phyloP scores from a whole-genome alignment of 2,888 invertebrate genomes.

The Zaprionus lineosus region DNA sequence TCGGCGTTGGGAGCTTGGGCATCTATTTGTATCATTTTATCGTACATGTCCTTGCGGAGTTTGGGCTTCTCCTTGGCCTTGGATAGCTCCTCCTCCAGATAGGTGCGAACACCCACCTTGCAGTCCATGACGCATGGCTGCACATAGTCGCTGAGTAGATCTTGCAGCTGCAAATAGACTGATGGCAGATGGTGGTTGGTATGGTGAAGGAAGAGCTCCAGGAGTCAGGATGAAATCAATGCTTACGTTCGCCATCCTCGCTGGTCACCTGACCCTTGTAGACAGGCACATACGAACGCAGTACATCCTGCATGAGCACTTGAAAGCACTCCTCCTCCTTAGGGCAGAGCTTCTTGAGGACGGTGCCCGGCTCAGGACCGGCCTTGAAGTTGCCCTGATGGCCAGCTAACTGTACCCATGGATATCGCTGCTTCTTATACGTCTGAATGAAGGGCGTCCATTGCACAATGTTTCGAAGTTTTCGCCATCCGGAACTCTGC shows the following conservation, averaged over 20 bases:
- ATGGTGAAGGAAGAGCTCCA: too few species aligned
- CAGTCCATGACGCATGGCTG: constrained; percentile 98
- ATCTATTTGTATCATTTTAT: constrained; percentile 98
- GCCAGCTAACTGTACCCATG: constrained; percentile 97
- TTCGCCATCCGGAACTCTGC: constrained; percentile 96
- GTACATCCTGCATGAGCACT: constrained; percentile 91
- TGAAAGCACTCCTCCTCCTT: constrained; percentile 95
- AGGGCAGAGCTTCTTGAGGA: constrained; percentile 94
- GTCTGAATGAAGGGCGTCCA: constrained; percentile 99
- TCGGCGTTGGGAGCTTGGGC: constrained; percentile 93
- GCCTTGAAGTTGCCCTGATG: constrained; percentile 98
- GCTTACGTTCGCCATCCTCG: constrained; percentile 90
- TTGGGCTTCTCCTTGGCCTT: constrained; percentile 98
- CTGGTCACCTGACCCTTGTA: constrained; percentile 93
- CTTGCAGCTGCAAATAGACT: constrained; percentile 94
- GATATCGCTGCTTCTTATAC: constrained; percentile 96
- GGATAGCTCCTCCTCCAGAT: constrained; percentile 95
- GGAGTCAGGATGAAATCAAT: not conserved
- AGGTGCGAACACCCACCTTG: constrained; percentile 97
- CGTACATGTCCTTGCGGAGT: constrained; percentile 96
- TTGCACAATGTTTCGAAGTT: constrained; percentile 95
- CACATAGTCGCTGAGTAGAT: constrained; percentile 94
- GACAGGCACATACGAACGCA: constrained; percentile 95
- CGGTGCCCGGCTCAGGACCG: constrained; percentile 96
- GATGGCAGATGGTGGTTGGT: too few species aligned